Conservation (phyloP, 2,797 vertebrate genomes). For the Halcyon leucocephala region DNA sequence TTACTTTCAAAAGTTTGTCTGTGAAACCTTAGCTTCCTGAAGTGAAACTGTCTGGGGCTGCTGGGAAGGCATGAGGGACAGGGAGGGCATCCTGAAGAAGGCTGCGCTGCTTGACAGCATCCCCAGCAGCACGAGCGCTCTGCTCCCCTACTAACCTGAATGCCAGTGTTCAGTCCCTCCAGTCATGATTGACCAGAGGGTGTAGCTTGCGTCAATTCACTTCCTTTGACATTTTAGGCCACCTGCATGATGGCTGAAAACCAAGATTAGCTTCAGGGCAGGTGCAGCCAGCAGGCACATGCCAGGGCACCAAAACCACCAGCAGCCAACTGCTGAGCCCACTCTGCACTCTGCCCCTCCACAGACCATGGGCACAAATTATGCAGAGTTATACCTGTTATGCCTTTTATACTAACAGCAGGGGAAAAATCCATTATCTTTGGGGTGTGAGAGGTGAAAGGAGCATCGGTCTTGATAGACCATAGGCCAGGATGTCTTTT, state of each 20-base stretch:
- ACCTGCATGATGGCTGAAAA: neutral
- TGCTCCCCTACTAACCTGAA: neutral
- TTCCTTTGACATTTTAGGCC: neutral
- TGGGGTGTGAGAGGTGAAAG: neutral
- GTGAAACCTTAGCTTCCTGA: neutral
- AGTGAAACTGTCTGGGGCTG: neutral
- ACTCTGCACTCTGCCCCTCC: neutral
- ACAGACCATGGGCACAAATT: neutral
- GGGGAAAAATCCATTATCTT: neutral
- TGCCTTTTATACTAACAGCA: neutral
- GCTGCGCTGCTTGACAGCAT: neutral
- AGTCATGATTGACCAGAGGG: fast-evolving
- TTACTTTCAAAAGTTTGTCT: neutral
- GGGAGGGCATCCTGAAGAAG: neutral
- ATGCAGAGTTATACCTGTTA: neutral
- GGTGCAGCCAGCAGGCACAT: neutral
- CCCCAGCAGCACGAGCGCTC: fast-evolving
- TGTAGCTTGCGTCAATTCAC: neutral
- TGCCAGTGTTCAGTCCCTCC: fast-evolving
- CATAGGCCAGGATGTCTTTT: neutral
- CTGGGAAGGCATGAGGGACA: fast-evolving
- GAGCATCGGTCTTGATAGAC: neutral
- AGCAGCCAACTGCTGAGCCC: fast-evolving
- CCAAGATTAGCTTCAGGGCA: neutral
- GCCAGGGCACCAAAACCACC: neutral